A percentile compares a stretch with the other conserved stretches of the same genome.
Conservation (phyloP, 2,797 vertebrate species). For the Eleutherodactylus coqui region DNA sequence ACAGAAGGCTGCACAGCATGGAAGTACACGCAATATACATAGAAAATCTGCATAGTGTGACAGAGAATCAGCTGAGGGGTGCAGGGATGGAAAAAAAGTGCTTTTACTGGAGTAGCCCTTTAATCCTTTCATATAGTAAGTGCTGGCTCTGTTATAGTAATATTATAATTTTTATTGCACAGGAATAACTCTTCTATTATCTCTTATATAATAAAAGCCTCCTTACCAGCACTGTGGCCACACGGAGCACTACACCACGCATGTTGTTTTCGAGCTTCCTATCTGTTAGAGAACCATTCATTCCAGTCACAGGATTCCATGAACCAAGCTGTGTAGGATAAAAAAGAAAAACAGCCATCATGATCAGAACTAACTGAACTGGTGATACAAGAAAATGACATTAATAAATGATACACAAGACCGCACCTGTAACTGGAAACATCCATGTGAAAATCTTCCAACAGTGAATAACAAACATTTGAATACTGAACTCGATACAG, state of each 20-base stretch:
- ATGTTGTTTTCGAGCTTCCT: slow-evolving; percentile 98
- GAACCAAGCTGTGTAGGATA: slow-evolving; percentile 86
- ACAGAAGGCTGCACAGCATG: no score
- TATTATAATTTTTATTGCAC: no score
- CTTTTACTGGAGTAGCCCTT: no score
- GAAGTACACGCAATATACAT: no score
- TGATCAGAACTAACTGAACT: slow-evolving; percentile 2
- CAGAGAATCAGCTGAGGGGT: no score
- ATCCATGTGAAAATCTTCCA: neutral
- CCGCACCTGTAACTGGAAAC: neutral
- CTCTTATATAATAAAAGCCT: neutral
- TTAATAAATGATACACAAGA: neutral
- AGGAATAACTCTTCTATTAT: neutral
- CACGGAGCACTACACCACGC: slow-evolving; percentile 93
- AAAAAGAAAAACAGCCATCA: slow-evolving; percentile 12
- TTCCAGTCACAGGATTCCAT: slow-evolving; percentile 92
- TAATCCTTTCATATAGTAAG: no score
- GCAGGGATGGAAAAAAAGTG: no score
- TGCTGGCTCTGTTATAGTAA: no score
- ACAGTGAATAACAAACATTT: neutral
- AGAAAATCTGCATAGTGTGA: no score
- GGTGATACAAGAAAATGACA: neutral
- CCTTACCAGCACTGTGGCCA: slow-evolving; percentile 95
- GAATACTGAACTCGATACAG: neutral
- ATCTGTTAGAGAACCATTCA: slow-evolving; percentile 95